Percentiles rank a stretch among this genome's conserved stretches.
Evolutionary conservation across 1,140 invertebrate species (phyloP).

Genomic region (Drosophila murphyi): DNA sequence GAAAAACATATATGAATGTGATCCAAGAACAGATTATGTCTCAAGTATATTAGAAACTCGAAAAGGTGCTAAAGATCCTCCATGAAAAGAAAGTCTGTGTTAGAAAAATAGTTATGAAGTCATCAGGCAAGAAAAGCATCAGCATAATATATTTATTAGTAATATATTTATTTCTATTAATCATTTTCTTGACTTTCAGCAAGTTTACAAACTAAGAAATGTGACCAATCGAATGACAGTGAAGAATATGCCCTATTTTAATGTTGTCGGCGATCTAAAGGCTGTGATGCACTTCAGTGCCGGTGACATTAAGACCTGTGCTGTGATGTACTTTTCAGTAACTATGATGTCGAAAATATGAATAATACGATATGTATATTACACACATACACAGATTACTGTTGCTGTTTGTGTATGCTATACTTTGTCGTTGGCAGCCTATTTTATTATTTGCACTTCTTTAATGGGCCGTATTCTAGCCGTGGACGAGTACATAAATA

Average conservation of each 20-base stretch:
- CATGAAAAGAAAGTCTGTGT: no score
- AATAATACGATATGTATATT: neutral
- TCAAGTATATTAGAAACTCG: no score
- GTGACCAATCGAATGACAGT: slow-evolving; percentile 50
- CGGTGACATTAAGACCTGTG: slow-evolving; percentile 36
- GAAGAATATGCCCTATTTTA: slow-evolving; percentile 34
- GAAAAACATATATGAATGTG: no score
- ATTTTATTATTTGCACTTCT: slow-evolving; percentile 44
- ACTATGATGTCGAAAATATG: neutral
- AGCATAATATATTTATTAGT: no score
- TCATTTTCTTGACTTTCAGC: slow-evolving; percentile 7
- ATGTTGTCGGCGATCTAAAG: slow-evolving; percentile 52
- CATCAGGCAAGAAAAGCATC: no score
- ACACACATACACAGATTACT: neutral
- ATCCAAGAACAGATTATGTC: no score
- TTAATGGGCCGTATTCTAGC: slow-evolving; percentile 57
- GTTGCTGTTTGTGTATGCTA: slow-evolving; percentile 2
- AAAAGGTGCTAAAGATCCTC: no score
- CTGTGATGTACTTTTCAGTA: slow-evolving; percentile 32
- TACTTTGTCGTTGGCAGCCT: slow-evolving; percentile 10
- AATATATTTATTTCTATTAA: no score
- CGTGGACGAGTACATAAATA: slow-evolving; percentile 10
- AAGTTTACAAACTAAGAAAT: slow-evolving; percentile 43
- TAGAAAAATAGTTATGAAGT: no score
- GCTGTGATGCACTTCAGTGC: slow-evolving; percentile 37